phyloP scores from a whole-genome alignment of 2,888 invertebrate species.

The Drosophila affinis region DNA sequence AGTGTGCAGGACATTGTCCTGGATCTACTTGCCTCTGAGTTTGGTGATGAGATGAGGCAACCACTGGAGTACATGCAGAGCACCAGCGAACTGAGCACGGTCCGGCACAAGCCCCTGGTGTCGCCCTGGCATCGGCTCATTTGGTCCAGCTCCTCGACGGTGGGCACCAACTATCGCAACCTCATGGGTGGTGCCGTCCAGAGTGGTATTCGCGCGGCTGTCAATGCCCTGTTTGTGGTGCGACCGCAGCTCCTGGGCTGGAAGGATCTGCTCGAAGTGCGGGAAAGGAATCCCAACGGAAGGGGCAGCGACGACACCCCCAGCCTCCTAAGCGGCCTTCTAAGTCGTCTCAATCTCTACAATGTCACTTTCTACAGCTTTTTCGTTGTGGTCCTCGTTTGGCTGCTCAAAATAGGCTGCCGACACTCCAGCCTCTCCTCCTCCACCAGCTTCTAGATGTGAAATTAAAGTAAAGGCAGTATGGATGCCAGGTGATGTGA shows the following conservation, averaged over 20 bases:
- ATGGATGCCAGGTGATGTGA: neutral
- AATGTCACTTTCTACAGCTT: conserved; percentile 77
- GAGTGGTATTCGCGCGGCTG: conserved; percentile 81
- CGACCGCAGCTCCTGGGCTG: conserved; percentile 81
- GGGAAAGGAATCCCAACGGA: conserved; percentile 52
- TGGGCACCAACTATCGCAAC: conserved; percentile 79
- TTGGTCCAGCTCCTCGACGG: conserved; percentile 80
- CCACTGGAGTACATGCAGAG: conserved; percentile 65
- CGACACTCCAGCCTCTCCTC: conserved; percentile 6
- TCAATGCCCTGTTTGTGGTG: conserved; percentile 75
- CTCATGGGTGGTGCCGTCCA: conserved; percentile 82
- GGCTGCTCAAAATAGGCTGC: conserved; percentile 58
- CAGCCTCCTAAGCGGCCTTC: conserved; percentile 46
- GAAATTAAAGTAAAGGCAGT: conserved; percentile 19
- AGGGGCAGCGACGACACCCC: conserved; percentile 7
- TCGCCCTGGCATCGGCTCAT: conserved; percentile 81
- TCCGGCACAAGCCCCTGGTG: conserved; percentile 65
- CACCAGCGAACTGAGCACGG: conserved; percentile 63
- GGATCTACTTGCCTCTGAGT: conserved; percentile 62
- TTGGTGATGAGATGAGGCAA: conserved; percentile 76
- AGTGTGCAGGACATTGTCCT: conserved; percentile 59
- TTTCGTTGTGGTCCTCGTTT: conserved; percentile 63
- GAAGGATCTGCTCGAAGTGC: conserved; percentile 78
- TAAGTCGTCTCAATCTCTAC: conserved; percentile 81
- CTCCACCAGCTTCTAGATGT: neutral